phyloP scores from a whole-genome alignment of 2,113 vertebrate genomes.

The rat (Rattus norvegicus) region DNA sequence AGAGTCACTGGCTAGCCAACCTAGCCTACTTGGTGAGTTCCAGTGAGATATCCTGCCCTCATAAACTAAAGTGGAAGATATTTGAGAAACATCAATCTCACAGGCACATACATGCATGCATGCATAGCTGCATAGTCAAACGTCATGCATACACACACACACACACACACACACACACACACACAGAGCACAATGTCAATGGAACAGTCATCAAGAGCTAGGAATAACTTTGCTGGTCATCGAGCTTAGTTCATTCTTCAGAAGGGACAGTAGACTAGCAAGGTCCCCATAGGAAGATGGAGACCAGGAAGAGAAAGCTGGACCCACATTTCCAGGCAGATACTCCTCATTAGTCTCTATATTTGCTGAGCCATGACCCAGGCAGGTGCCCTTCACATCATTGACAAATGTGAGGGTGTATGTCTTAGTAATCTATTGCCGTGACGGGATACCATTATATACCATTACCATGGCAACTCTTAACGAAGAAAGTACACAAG shows the following conservation, averaged over 20 bases:
- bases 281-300: neutral
- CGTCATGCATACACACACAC: neutral
- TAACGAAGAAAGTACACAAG: neutral
- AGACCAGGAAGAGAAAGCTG: neutral
- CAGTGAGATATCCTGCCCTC: neutral
- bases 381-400: conserved; percentile 16
- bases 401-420: no score
- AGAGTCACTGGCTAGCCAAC: neutral
- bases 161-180: neutral
- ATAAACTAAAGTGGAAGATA: neutral
- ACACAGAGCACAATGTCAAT: neutral
- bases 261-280: neutral
- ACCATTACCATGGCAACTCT: neutral
- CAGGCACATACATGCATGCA: neutral
- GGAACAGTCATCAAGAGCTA: neutral
- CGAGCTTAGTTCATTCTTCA: neutral
- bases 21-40: neutral
- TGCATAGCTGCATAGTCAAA: neutral
- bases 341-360: neutral
- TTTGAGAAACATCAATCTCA: neutral
- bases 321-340: neutral
- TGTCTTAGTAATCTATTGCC: neutral
- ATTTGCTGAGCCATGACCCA: neutral
- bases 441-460: no score
- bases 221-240: neutral